Evolutionary conservation across 2,888 invertebrate genomes (phyloP), one percentile per base, ranked within the genome.

Genomic region (Mythimna pallens): DNA sequence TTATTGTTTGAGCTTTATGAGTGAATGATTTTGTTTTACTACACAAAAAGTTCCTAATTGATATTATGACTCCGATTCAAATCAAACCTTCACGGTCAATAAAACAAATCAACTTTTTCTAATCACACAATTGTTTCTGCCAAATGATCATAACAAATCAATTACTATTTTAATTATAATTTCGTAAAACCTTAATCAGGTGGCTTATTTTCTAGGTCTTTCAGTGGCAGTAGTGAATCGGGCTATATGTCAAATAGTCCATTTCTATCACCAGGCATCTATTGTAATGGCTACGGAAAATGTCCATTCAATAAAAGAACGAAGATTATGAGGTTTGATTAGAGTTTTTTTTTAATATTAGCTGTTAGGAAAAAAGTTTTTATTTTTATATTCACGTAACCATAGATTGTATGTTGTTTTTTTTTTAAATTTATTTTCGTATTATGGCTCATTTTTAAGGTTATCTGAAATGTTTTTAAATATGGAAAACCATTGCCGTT

Each of bases 231-330:
- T 80, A 83, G 85, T 71, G 93, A 95, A 73, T 94, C 94, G 43
- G 95, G 93, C 12, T 94, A 93, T 82, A 78, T 75, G 36, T 90
- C 94, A 12, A 89, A 87, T 62, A 89, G 87, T 80, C 87, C 90
- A 20, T 52, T 69, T 20, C 74, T 76, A 64, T 85, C 89, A 4
- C 87, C 87, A 9, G 80, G 80, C 6, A 64, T 90, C 4, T 94
- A 92, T 82, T 93, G 92, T 83, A 92, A 91, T 70, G 93, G 92
- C 36, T 84, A 75, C 62, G 87, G 90, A 30, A 90, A 91, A 85
- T 93, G 93, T 83, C 74, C 86, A 57, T 90, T 94, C 65, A 91
- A 81, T 83, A 90, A 87, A 80, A 85, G 59, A 85, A 84, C 72
- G 85, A 89, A 86, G 77, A 89, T 78, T 75, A 86, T 73, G 82